These are phyloP conservation scores for Leistus spinibarbis DNA, from an alignment of 2,888 invertebrate species.

Conservation along the genomic window DNA sequence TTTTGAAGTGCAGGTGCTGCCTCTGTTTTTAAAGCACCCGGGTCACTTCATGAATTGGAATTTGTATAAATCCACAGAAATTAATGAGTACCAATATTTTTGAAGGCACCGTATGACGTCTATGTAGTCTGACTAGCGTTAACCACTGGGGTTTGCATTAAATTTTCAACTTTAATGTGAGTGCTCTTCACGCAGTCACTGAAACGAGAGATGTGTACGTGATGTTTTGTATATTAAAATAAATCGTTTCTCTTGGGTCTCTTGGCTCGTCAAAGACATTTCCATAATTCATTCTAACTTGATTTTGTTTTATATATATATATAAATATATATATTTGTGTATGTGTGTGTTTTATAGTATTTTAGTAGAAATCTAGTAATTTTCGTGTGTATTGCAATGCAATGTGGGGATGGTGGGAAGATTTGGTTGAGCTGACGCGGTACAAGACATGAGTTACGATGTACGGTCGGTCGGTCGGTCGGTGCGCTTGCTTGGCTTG, in stretches of 20 bases:
- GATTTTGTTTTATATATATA: not conserved
- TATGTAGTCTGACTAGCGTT: slow-evolving; percentile 3
- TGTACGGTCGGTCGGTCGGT: not conserved
- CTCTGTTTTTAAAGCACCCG: not conserved
- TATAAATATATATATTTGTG: not conserved
- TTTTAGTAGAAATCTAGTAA: no score
- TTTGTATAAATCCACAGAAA: slow-evolving; percentile 29
- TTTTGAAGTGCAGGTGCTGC: slow-evolving; percentile 1
- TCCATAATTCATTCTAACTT: no score
- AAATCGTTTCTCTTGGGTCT: no score
- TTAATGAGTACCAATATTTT: slow-evolving; percentile 26
- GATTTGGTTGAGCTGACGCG: not conserved
- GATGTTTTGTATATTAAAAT: no score
- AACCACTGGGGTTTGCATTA: slow-evolving; percentile 3
- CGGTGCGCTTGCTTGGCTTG: not conserved
- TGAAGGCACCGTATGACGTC: not conserved
- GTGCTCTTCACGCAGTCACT: not conserved
- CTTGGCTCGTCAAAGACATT: no score
- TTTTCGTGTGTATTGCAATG: no score
- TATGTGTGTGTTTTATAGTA: no score
- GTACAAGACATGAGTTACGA: not conserved
- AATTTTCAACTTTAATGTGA: slow-evolving; percentile 6
- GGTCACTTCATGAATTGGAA: not conserved
- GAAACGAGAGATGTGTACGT: no score
- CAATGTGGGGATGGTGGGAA: no score